These are phyloP conservation scores for Pseudomyrmex sp. DNA, from an alignment of 1,140 invertebrate species.

Conservation along the genomic window DNA sequence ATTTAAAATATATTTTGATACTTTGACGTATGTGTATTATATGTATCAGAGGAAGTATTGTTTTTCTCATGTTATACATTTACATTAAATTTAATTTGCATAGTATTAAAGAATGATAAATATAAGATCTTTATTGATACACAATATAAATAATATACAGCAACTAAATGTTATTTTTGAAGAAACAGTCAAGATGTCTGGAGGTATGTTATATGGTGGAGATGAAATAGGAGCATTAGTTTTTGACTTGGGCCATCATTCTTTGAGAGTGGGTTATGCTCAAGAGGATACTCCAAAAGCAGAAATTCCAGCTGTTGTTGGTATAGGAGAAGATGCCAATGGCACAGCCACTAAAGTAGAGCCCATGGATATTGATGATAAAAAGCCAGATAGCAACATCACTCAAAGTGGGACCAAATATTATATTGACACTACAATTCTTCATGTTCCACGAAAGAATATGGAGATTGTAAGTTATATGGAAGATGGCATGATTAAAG, in stretches of 20 bases:
- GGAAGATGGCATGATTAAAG: slow-evolving; percentile 96
- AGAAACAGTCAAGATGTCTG: slow-evolving; percentile 66
- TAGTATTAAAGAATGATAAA: background rate
- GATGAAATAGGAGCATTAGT: slow-evolving; percentile 99
- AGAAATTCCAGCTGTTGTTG: slow-evolving; percentile 92
- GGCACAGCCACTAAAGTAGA: slow-evolving; percentile 85
- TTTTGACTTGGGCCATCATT: slow-evolving; percentile 97
- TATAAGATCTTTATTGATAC: background rate
- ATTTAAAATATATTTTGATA: no score
- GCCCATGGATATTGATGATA: slow-evolving; percentile 87
- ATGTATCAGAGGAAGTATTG: no score
- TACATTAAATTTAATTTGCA: background rate
- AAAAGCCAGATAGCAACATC: slow-evolving; percentile 85
- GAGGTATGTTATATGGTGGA: slow-evolving; percentile 91
- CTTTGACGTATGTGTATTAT: no score
- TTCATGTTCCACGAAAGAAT: slow-evolving; percentile 95
- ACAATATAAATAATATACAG: background rate
- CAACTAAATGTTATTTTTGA: background rate
- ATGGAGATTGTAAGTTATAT: slow-evolving; percentile 92
- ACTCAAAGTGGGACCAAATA: slow-evolving; percentile 87
- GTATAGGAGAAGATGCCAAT: slow-evolving; percentile 88
- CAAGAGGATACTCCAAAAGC: slow-evolving; percentile 95
- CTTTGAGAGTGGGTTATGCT: slow-evolving; percentile 94
- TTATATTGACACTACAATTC: slow-evolving; percentile 91
- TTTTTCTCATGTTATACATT: no score